These are phyloP conservation scores for Melipona bicolor DNA, from an alignment of 2,888 invertebrate genomes.

Conservation along the genomic window DNA sequence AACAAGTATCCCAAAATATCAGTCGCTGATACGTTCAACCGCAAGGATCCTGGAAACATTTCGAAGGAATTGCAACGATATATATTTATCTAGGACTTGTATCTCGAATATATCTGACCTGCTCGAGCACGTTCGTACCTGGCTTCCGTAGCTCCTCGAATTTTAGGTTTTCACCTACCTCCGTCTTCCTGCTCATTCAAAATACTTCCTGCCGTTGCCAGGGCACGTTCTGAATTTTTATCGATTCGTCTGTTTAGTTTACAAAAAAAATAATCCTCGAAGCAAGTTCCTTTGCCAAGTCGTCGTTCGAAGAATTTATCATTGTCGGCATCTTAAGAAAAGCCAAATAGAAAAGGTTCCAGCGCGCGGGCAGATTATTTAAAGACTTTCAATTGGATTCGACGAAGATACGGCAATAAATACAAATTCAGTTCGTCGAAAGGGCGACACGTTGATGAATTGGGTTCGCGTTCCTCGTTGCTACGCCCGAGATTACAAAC, in stretches of 20 bases:
- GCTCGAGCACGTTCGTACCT: constrained; percentile 58
- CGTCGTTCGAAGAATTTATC: background rate
- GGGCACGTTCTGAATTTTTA: constrained; percentile 37
- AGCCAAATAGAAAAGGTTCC: background rate
- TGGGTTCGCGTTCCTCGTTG: background rate
- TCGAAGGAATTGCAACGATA: constrained; percentile 57
- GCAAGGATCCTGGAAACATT: constrained; percentile 9
- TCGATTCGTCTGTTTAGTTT: constrained; percentile 1
- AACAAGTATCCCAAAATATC: background rate
- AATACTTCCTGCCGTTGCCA: constrained; percentile 46
- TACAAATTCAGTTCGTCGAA: background rate
- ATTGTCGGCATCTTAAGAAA: background rate
- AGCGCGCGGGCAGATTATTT: background rate
- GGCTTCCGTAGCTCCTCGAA: constrained; percentile 35
- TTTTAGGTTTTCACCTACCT: constrained; percentile 46
- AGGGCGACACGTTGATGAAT: constrained; percentile 13
- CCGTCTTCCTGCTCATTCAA: constrained; percentile 60
- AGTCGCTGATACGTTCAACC: background rate
- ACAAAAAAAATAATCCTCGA: constrained; percentile 7
- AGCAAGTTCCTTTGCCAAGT: background rate
- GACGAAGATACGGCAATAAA: background rate
- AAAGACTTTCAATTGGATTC: background rate
- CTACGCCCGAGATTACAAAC: constrained; percentile 9
- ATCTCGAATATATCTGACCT: constrained; percentile 65
- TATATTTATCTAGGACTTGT: constrained; percentile 68